phyloP scores from a whole-genome alignment of 1,140 invertebrate genomes.

The Drosophila erecta region DNA sequence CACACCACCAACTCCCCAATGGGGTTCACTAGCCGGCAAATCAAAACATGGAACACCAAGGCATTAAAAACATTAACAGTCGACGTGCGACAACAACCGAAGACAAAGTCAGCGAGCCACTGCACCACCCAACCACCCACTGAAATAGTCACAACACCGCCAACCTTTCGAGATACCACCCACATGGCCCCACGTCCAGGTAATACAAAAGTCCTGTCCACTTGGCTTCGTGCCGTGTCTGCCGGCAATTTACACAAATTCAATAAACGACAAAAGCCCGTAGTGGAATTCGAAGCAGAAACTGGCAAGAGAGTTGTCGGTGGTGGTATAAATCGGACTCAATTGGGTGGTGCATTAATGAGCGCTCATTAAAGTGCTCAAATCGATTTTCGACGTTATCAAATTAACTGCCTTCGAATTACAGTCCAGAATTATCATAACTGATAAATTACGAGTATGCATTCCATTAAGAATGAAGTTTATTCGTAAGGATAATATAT shows the following conservation, averaged over 20 bases:
- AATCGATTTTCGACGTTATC: slow-evolving; percentile 46
- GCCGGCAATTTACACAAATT: slow-evolving; percentile 77
- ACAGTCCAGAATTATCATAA: no score
- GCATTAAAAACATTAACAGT: slow-evolving; percentile 69
- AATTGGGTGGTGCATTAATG: neutral
- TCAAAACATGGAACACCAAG: slow-evolving; percentile 51
- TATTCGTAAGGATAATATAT: neutral
- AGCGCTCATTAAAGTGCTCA: slow-evolving; percentile 32
- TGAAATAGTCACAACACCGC: neutral
- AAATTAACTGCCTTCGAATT: slow-evolving; percentile 9
- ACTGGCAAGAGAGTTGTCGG: slow-evolving; percentile 41
- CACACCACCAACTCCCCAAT: slow-evolving; percentile 5
- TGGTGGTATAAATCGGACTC: slow-evolving; percentile 1
- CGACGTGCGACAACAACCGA: slow-evolving; percentile 35
- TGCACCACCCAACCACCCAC: neutral
- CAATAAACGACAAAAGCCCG: slow-evolving; percentile 58
- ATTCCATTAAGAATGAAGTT: neutral
- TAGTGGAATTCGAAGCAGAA: slow-evolving; percentile 26
- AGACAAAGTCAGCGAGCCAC: slow-evolving; percentile 14
- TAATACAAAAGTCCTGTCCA: slow-evolving; percentile 25
- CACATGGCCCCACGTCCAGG: slow-evolving; percentile 12
- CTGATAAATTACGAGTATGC: neutral
- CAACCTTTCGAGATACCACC: slow-evolving; percentile 6
- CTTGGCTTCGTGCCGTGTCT: slow-evolving; percentile 55
- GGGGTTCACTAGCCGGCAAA: slow-evolving; percentile 55